phyloP scores from a whole-genome alignment of 2,888 invertebrate species.

The Biston stratarius region DNA sequence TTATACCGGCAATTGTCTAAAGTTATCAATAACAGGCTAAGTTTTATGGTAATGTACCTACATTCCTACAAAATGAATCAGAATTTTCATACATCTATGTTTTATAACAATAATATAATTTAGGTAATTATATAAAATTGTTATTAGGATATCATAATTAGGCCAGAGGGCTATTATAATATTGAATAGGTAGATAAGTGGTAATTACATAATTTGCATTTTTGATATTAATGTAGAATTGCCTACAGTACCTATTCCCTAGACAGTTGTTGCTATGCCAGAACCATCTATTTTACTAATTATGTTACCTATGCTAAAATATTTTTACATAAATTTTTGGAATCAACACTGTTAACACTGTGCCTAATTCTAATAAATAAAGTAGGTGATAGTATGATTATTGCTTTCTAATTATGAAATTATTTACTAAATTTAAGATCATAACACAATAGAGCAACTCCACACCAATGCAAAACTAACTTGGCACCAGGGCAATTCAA shows the following conservation, averaged over 20 bases:
- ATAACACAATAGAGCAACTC: constrained; percentile 8
- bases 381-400: too few species aligned
- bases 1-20: constrained; percentile 21
- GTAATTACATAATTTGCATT: not conserved
- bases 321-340: too few species aligned
- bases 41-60: not conserved
- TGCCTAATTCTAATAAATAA: too few species aligned
- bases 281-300: too few species aligned
- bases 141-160: not conserved
- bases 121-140: not conserved
- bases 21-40: constrained; percentile 7
- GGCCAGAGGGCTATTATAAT: not conserved
- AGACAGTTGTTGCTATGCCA: too few species aligned
- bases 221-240: not conserved
- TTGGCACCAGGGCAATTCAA: not conserved
- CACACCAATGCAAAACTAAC: not conserved
- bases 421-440: not conserved
- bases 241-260: not conserved
- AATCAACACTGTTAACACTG: too few species aligned
- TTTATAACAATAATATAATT: not conserved
- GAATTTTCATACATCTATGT: not conserved
- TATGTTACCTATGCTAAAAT: too few species aligned
- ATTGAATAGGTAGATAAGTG: not conserved
- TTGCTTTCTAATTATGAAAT: too few species aligned
- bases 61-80: not conserved